Conservation (phyloP, 2,888 invertebrate species). For the Parnassius orleans region DNA sequence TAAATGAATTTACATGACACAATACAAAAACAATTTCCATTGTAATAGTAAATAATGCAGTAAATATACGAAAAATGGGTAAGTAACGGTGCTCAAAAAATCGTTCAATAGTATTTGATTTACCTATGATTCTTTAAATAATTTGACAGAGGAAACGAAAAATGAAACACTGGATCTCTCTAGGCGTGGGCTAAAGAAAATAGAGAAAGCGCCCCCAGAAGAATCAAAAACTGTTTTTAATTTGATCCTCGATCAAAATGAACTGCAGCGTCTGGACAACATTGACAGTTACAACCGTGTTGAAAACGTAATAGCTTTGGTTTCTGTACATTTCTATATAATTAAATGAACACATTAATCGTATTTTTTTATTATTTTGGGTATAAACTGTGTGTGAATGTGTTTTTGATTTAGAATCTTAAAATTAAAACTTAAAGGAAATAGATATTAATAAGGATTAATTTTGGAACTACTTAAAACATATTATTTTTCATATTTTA, state of each 20-base stretch:
- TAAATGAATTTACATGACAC: too few relatives aligned
- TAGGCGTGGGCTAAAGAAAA: slow-evolving; percentile 89
- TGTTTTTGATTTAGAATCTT: too few relatives aligned
- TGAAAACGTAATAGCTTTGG: slow-evolving; percentile 82
- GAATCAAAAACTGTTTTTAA: slow-evolving; percentile 85
- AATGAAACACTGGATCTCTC: slow-evolving; percentile 87
- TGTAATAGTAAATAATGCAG: slow-evolving; percentile 40
- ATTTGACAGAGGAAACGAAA: slow-evolving; percentile 41
- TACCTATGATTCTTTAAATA: slow-evolving; percentile 27
- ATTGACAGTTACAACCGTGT: slow-evolving; percentile 90
- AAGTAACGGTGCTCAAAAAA: slow-evolving; percentile 33
- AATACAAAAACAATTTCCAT: too few relatives aligned
- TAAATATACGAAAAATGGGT: slow-evolving; percentile 55
- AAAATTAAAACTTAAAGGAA: too few relatives aligned
- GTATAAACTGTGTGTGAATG: background rate
- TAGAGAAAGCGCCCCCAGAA: slow-evolving; percentile 86
- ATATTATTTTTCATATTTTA: too few relatives aligned
- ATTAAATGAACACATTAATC: background rate
- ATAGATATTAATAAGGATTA: too few relatives aligned
- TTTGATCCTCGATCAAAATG: slow-evolving; percentile 92
- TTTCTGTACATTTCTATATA: background rate
- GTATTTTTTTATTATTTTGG: background rate
- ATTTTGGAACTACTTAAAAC: too few relatives aligned
- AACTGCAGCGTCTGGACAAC: slow-evolving; percentile 92
- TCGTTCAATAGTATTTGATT: slow-evolving; percentile 7